Evolutionary conservation across 2,797 vertebrate species (phyloP).

Genomic region (Harpagifer antarcticus): DNA sequence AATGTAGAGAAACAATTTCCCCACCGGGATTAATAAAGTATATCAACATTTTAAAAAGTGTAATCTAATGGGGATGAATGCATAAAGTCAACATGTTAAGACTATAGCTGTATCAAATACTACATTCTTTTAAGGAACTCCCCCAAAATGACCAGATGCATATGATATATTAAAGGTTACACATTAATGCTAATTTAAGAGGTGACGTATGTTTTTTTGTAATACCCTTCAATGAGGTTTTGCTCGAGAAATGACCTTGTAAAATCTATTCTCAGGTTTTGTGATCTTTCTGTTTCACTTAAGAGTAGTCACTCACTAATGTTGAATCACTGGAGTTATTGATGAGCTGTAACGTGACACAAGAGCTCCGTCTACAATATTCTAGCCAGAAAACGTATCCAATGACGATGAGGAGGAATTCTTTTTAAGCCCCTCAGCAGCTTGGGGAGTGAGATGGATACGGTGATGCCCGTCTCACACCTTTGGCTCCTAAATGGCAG

Average conservation of each 20-base stretch:
- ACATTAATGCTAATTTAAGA: too few species aligned
- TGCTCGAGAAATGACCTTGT: background rate
- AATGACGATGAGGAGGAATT: constrained; percentile 51
- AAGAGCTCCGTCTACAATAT: constrained; percentile 30
- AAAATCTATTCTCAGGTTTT: background rate
- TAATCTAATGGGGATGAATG: background rate
- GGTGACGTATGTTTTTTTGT: too few species aligned
- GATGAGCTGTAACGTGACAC: constrained; percentile 51
- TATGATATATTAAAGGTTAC: too few species aligned
- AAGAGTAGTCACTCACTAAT: constrained; percentile 26
- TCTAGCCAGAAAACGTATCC: constrained; percentile 43
- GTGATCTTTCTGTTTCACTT: background rate
- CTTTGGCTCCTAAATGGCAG: background rate
- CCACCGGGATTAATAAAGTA: too few species aligned
- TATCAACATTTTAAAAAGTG: too few species aligned
- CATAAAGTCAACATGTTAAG: background rate
- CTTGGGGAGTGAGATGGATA: constrained; percentile 18
- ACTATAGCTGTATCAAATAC: background rate
- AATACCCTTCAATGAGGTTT: too few species aligned
- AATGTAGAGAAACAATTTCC: too few species aligned
- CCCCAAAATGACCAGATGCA: too few species aligned
- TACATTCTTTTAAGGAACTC: too few species aligned
- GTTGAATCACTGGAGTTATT: constrained; percentile 51
- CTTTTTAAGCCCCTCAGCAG: constrained; percentile 55
- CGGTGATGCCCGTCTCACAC: background rate